Conservation (phyloP, 2,797 vertebrate species). For the Choloepus didactylus region DNA sequence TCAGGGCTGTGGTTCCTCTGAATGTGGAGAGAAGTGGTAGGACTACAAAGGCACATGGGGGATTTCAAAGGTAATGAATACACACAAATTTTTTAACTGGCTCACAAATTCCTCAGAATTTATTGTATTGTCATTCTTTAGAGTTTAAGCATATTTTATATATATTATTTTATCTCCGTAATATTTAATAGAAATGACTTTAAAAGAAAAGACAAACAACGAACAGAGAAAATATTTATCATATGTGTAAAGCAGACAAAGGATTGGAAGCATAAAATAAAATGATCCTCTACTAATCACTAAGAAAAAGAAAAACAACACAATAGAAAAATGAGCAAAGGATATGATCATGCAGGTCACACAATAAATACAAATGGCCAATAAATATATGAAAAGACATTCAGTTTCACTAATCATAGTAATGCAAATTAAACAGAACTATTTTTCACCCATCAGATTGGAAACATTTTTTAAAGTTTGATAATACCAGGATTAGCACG, state of each 20-base stretch:
- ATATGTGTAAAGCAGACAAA: background rate
- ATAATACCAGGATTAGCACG: slow-evolving; percentile 30
- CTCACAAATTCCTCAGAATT: slow-evolving; percentile 15
- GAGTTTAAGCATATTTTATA: slow-evolving; percentile 43
- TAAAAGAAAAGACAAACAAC: slow-evolving; percentile 15
- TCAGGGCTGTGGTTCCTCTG: background rate
- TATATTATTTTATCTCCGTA: background rate
- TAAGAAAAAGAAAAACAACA: slow-evolving; percentile 35
- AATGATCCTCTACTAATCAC: background rate
- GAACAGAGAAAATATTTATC: slow-evolving; percentile 26
- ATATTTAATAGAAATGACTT: background rate
- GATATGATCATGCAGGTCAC: background rate
- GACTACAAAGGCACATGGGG: background rate
- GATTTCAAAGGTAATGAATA: background rate
- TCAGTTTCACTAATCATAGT: slow-evolving; percentile 39
- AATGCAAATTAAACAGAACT: slow-evolving; percentile 45
- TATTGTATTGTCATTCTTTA: slow-evolving; percentile 11
- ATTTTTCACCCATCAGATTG: background rate
- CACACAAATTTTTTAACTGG: background rate
- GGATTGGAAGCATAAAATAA: slow-evolving; percentile 34
- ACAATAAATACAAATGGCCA: slow-evolving; percentile 7
- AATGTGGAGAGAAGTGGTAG: background rate
- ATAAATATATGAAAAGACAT: slow-evolving; percentile 43
- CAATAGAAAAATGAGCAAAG: slow-evolving; percentile 33
- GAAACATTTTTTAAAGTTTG: slow-evolving; percentile 38